Evolutionary conservation across 2,888 invertebrate genomes (phyloP).

Genomic region (Eilema sororculum): DNA sequence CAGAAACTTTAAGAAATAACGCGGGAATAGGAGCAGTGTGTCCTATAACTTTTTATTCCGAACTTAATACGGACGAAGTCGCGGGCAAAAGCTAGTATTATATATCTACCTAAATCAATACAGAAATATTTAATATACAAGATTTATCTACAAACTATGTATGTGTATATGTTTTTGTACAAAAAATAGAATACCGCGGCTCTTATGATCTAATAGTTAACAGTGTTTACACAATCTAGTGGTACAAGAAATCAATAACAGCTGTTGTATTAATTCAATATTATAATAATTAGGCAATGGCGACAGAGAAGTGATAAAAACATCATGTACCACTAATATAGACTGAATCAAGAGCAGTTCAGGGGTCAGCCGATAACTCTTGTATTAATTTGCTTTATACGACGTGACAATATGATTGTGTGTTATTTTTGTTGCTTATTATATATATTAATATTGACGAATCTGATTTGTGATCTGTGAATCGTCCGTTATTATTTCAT

Average conservation of each 20-base stretch:
- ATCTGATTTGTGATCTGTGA: too few relatives aligned
- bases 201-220: conserved; percentile 7
- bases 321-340: conserved; percentile 61
- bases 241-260: conserved; percentile 41
- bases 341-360: conserved; percentile 68
- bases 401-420: conserved; percentile 41
- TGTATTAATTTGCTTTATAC: conserved; percentile 75
- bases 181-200: conserved; percentile 10
- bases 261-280: conserved; percentile 45
- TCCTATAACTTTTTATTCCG: too few relatives aligned
- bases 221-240: conserved; percentile 25
- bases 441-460: too few relatives aligned
- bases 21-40: too few relatives aligned
- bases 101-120: too few relatives aligned
- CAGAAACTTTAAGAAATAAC: too few relatives aligned
- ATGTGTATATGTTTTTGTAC: too few relatives aligned
- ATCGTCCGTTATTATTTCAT: too few relatives aligned
- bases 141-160: too few relatives aligned
- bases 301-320: conserved; percentile 52
- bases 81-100: too few relatives aligned
- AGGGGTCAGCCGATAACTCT: conserved; percentile 69
- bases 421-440: conserved; percentile 13
- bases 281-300: conserved; percentile 55
- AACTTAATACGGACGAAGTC: too few relatives aligned
- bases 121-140: too few relatives aligned